A percentile compares a stretch with the other conserved stretches of the same genome.
Conservation (phyloP, 2,888 invertebrate genomes). For the Amblyjoppa fuscipennis region DNA sequence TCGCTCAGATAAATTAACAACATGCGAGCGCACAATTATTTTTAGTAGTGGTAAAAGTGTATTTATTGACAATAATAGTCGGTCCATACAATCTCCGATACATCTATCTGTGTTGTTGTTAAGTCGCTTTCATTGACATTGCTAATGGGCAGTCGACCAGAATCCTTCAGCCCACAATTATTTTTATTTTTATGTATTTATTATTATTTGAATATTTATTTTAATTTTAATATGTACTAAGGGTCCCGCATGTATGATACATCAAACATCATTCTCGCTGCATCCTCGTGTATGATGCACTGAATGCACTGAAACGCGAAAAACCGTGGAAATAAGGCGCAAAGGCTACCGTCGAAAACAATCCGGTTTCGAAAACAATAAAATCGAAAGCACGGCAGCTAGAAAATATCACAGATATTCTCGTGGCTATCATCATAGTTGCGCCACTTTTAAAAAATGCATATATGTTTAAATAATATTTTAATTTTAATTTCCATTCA, state of each 20-base stretch:
- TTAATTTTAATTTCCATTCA: too few species aligned
- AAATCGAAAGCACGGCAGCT: background rate
- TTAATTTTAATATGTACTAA: conserved; percentile 53
- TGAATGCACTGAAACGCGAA: conserved; percentile 45
- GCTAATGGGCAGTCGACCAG: too few species aligned
- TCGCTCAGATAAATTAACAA: conserved; percentile 1
- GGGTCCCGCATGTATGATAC: background rate
- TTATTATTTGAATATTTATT: too few species aligned
- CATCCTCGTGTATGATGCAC: conserved; percentile 40
- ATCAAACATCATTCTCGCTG: conserved; percentile 32
- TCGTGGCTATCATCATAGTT: too few species aligned
- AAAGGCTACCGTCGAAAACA: conserved; percentile 14
- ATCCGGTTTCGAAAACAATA: background rate
- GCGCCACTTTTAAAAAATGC: too few species aligned
- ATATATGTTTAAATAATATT: too few species aligned
- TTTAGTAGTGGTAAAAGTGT: background rate
- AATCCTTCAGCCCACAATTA: too few species aligned
- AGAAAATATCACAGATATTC: background rate
- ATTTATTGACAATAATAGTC: too few species aligned
- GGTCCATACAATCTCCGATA: too few species aligned
- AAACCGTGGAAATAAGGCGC: conserved; percentile 31
- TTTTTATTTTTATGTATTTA: too few species aligned
- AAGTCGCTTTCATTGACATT: too few species aligned
- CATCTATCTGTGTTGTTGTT: too few species aligned
- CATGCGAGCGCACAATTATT: conserved; percentile 1